Evolutionary conservation across 2,888 invertebrate species (phyloP).

Genomic region (Aproaerema taeniolella): DNA sequence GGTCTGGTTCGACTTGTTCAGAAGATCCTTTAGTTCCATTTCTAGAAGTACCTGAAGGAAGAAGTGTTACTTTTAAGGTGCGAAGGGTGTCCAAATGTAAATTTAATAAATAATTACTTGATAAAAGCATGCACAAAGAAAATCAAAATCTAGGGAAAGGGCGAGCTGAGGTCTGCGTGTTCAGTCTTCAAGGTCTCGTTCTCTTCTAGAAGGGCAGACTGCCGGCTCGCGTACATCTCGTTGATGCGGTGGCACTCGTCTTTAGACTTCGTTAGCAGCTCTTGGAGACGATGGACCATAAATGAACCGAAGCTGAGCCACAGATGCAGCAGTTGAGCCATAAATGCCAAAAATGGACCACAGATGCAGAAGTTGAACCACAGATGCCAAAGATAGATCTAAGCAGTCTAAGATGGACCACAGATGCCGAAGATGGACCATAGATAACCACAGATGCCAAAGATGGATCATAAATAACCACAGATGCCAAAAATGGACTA

Average conservation of each 20-base stretch:
- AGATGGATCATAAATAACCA: too few species aligned
- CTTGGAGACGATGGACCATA: conserved; percentile 40
- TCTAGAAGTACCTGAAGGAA: conserved; percentile 52
- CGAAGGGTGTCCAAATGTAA: too few species aligned
- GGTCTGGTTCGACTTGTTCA: conserved; percentile 58
- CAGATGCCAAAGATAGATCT: too few species aligned
- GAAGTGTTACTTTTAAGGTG: background rate
- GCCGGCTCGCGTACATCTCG: conserved; percentile 63
- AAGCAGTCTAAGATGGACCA: too few species aligned
- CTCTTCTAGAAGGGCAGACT: conserved; percentile 49
- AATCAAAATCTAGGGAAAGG: too few species aligned
- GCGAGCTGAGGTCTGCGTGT: conserved; percentile 49
- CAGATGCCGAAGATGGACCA: too few species aligned
- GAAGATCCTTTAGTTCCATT: conserved; percentile 58
- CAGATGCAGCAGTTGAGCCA: too few species aligned
- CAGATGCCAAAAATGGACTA: too few species aligned
- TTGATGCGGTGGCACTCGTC: conserved; percentile 68
- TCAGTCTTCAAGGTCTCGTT: conserved; percentile 49
- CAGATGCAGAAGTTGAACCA: too few species aligned
- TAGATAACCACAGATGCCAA: too few species aligned
- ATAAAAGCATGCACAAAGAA: background rate
- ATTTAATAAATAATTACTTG: background rate
- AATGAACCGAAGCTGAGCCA: too few species aligned
- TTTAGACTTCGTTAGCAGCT: conserved; percentile 52
- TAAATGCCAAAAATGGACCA: too few species aligned